Evolutionary conservation across 2,113 vertebrate species (phyloP), one percentile per base, ranked within the genome.

Genomic region (Nettapus auritus): DNA sequence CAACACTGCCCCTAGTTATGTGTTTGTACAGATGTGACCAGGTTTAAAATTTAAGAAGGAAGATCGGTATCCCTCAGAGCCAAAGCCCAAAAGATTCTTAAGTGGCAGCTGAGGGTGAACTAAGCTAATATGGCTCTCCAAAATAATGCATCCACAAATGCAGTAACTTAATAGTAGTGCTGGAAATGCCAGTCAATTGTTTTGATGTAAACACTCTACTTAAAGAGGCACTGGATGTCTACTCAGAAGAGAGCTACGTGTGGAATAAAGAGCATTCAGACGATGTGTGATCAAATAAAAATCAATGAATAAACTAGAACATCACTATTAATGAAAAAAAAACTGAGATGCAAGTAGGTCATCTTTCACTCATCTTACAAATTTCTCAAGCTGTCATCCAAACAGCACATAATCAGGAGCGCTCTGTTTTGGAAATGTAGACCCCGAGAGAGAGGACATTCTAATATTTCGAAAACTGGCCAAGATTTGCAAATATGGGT

Each of bases 191-290:
- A 81, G 25, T 64, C 46, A 53, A n/a, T 33, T 70, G 17, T 8
- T 96, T 85, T 84, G 86, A 76, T 85, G 78, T 16, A 75, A 95
- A 82, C 38, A 44, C 86, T 83, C 42, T 48, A 38, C 56, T 69
- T 66, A 64, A 63, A 79, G 46, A 88, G 36, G 59, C 91, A 82
- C 34, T 89, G 56, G 42, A 34, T 67, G 94, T 88, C 62, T 91
- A 89, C 73, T 88, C n/a, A 44, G 73, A 68, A 96, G 82, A 94
- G 46, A 38, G 87, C 74, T 89, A 75, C 92, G 92, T 95, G 36
- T 64, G 66, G 33, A 46, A 82, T 48, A 73, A 74, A 63, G 16
- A 75, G 18, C 25, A 92, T 88, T 80, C 48, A 80, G 73, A 91
- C 14, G 90, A 91, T 6, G 36, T 64, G 88, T 50, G 81, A 95